Evolutionary conservation across 2,113 vertebrate genomes (phyloP).

Genomic region (Triplophysa tibetana): DNA sequence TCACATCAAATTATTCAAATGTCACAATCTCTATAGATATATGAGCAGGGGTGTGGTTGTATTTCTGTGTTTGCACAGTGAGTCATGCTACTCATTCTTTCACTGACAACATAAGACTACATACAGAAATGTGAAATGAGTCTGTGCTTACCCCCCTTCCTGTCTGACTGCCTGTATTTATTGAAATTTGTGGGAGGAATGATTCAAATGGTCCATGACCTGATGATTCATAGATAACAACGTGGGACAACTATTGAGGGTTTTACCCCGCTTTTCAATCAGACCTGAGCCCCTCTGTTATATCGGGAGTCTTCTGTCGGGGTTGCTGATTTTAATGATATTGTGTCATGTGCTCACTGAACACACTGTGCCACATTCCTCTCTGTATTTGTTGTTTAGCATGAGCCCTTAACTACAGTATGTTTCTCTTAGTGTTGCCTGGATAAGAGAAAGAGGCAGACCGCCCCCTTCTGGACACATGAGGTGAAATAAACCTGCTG

Average conservation of each 20-base stretch:
- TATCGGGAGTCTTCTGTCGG: background rate
- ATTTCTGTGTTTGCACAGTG: slow-evolving; percentile 8
- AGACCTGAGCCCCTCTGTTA: background rate
- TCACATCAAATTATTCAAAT: background rate
- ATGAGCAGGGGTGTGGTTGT: background rate
- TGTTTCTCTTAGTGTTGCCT: background rate
- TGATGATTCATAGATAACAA: background rate
- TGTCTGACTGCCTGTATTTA: background rate
- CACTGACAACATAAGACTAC: background rate
- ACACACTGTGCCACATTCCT: slow-evolving; percentile 45
- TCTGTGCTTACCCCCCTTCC: background rate
- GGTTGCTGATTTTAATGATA: slow-evolving; percentile 10
- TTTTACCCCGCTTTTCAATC: background rate
- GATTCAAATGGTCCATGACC: background rate
- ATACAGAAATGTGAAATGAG: background rate
- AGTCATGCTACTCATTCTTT: background rate
- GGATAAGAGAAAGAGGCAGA: background rate
- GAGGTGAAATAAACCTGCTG: background rate
- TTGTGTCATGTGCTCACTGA: slow-evolving; percentile 14
- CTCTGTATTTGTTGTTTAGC: background rate
- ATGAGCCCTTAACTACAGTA: too few relatives aligned
- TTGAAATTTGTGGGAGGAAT: background rate
- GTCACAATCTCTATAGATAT: background rate
- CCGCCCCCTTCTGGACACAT: slow-evolving; percentile 23
- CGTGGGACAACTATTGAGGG: background rate